Evolutionary conservation across 2,888 invertebrate genomes (phyloP).

Genomic region (Pristionchus exspectatus): DNA sequence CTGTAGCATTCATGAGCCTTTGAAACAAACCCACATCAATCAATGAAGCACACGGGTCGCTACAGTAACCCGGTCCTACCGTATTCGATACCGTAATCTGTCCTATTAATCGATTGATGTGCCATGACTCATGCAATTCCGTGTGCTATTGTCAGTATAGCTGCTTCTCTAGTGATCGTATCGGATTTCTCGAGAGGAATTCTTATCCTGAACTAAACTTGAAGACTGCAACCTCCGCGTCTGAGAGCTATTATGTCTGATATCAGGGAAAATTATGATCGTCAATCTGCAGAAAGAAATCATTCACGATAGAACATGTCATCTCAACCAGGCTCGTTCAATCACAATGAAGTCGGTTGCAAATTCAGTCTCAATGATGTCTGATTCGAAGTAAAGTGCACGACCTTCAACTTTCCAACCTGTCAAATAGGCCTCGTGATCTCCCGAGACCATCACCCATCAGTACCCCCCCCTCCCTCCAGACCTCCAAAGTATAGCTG

Average conservation of each 20-base stretch:
- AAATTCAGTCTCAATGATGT: too few species aligned
- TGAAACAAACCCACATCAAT: background rate
- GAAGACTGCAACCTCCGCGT: too few species aligned
- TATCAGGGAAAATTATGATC: too few species aligned
- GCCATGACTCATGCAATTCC: background rate
- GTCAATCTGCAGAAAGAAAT: too few species aligned
- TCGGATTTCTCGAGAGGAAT: background rate
- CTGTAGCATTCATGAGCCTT: background rate
- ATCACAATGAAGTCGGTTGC: too few species aligned
- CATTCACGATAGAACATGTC: too few species aligned
- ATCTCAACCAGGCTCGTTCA: too few species aligned
- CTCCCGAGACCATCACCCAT: background rate
- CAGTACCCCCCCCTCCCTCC: too few species aligned
- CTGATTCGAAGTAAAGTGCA: too few species aligned
- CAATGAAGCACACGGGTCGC: background rate
- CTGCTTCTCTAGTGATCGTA: background rate
- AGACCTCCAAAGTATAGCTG: conserved; percentile 12
- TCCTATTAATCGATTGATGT: background rate
- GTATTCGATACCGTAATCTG: background rate
- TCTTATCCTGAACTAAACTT: background rate
- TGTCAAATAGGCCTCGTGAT: background rate
- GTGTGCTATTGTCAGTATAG: background rate
- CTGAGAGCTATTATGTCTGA: too few species aligned
- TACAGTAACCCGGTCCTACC: background rate
- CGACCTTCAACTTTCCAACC: too few species aligned